phyloP scores from a whole-genome alignment of 2,888 invertebrate species.

The Drosophila infuscata region DNA sequence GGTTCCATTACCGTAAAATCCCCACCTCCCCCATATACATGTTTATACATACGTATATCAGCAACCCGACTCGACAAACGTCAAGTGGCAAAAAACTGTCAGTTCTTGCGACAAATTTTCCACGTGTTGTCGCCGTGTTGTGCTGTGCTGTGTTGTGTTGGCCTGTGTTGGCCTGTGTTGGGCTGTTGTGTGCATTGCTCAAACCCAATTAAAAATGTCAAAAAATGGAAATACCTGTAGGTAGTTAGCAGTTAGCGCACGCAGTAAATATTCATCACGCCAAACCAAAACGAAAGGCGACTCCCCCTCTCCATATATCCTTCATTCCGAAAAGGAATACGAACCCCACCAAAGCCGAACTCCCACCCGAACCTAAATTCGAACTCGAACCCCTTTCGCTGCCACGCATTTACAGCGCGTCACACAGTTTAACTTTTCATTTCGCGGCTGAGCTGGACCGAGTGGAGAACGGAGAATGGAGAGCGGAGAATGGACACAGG shows the following conservation, averaged over 20 bases:
- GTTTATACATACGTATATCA: background rate
- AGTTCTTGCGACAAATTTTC: constrained; percentile 32
- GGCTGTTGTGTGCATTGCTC: constrained; percentile 59
- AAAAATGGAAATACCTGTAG: constrained; percentile 80
- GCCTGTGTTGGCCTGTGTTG: constrained; percentile 11
- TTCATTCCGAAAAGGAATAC: constrained; percentile 19
- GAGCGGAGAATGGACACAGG: background rate
- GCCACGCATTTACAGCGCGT: constrained; percentile 59
- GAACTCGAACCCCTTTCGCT: constrained; percentile 13
- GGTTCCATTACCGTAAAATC: constrained; percentile 6
- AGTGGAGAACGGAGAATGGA: background rate
- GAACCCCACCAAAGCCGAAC: constrained; percentile 9
- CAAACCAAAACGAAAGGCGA: constrained; percentile 46
- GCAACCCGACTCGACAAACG: constrained; percentile 6
- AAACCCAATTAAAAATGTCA: constrained; percentile 81
- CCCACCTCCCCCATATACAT: constrained; percentile 4
- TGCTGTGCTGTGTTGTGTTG: constrained; percentile 8
- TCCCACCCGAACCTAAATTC: background rate
- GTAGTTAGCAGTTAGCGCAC: constrained; percentile 80
- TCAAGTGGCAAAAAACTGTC: constrained; percentile 58
- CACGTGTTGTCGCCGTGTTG: constrained; percentile 7
- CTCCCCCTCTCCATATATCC: background rate
- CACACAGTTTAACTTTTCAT: constrained; percentile 81
- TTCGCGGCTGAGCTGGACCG: constrained; percentile 57
- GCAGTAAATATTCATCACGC: constrained; percentile 82